Conservation (phyloP, 2,113 vertebrate species). For the Neotoma lepida region DNA sequence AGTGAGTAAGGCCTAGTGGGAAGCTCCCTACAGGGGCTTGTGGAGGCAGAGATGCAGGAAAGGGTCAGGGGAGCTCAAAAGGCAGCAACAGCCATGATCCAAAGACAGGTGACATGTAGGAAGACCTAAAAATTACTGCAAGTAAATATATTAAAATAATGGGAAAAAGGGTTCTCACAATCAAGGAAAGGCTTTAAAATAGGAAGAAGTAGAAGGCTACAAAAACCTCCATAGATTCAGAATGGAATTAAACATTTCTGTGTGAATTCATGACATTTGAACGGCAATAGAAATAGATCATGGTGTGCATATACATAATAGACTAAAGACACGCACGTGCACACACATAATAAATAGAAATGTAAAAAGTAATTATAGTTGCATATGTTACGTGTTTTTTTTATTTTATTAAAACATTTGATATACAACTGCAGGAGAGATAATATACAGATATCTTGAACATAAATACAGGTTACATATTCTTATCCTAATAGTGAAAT, state of each 20-base stretch:
- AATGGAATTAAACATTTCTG: not conserved
- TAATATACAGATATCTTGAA: no score
- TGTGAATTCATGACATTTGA: not conserved
- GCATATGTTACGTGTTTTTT: not conserved
- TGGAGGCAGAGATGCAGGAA: not conserved
- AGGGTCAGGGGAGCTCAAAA: not conserved
- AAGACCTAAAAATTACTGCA: not conserved
- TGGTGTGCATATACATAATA: not conserved
- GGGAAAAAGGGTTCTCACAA: not conserved
- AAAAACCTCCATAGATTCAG: not conserved
- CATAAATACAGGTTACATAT: no score
- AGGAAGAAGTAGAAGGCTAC: not conserved
- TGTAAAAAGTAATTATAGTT: not conserved
- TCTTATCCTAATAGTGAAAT: no score
- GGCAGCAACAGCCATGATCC: no score
- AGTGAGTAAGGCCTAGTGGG: not conserved
- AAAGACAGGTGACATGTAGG: not conserved
- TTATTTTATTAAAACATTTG: no score
- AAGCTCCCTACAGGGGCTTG: accelerated
- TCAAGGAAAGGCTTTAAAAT: not conserved
- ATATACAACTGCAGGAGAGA: no score
- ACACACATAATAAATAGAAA: not conserved
- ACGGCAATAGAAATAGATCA: not conserved
- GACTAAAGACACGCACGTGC: not conserved
- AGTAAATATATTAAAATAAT: not conserved